Evolutionary conservation across 2,797 vertebrate species (phyloP).

Genomic region (Stomatorhinus walkeri): DNA sequence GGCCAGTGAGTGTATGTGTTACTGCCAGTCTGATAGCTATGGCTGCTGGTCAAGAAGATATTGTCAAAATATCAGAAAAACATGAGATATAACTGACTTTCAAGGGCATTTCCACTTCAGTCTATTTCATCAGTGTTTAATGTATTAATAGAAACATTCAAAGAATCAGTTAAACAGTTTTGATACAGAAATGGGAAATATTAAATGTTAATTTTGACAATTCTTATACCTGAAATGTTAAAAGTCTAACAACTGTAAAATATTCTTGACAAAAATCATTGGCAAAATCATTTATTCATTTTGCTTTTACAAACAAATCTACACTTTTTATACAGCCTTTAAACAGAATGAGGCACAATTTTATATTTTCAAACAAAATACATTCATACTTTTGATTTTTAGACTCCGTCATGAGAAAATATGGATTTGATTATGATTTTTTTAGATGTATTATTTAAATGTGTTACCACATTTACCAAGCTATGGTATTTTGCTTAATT

Average conservation of each 20-base stretch:
- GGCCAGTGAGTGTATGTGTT: not conserved
- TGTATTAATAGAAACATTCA: not conserved
- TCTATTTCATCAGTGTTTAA: not conserved
- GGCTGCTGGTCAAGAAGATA: not conserved
- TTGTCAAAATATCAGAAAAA: not conserved
- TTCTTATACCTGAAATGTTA: not conserved
- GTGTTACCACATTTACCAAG: not conserved
- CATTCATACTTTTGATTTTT: not conserved
- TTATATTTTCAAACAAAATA: not conserved
- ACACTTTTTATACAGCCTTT: not conserved
- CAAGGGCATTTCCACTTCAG: not conserved
- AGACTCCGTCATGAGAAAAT: not conserved
- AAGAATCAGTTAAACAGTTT: not conserved
- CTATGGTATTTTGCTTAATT: not conserved
- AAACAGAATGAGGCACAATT: not conserved
- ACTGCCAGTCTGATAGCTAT: not conserved
- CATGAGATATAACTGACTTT: not conserved
- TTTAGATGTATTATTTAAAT: not conserved
- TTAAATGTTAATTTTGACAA: not conserved
- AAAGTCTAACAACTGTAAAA: not conserved
- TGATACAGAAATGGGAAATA: not conserved
- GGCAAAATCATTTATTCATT: slow-evolving; percentile 2
- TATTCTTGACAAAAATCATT: not conserved
- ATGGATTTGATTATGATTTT: not conserved
- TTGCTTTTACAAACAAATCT: slow-evolving; percentile 3